Evolutionary conservation across 2,888 invertebrate genomes (phyloP).

Genomic region (Dicranocentrus wangi): DNA sequence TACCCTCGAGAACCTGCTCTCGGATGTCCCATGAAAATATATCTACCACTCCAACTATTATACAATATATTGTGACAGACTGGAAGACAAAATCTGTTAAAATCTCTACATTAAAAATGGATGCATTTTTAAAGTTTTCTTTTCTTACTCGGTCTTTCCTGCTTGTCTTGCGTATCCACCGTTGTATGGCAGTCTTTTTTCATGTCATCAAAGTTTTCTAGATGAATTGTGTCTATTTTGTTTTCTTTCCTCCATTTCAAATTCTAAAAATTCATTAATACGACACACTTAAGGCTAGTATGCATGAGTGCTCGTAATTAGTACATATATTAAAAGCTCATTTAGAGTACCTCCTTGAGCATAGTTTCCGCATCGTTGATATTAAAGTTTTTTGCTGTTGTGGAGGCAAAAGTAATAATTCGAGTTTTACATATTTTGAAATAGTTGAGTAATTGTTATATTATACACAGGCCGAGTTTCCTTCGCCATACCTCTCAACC

Average conservation of each 20-base stretch:
- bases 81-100: neutral
- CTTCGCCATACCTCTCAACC: conserved; percentile 39
- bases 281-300: neutral
- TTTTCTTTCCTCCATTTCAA: conserved; percentile 24
- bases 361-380: conserved; percentile 34
- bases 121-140: too few species aligned
- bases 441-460: neutral
- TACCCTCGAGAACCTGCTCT: neutral
- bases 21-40: conserved; percentile 32
- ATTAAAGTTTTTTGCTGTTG: conserved; percentile 37
- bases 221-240: conserved; percentile 9
- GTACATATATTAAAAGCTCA: neutral
- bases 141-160: conserved; percentile 15
- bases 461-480: neutral
- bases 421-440: neutral
- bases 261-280: conserved; percentile 5
- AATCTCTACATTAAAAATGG: too few species aligned
- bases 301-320: neutral
- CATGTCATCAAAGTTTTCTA: conserved; percentile 34
- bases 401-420: neutral
- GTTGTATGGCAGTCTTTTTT: conserved; percentile 12
- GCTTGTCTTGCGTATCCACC: conserved; percentile 13
- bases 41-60: conserved; percentile 30
- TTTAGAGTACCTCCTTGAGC: conserved; percentile 45
- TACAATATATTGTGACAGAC: neutral